phyloP scores from a whole-genome alignment of 2,113 vertebrate species.

The Nanorana parkeri region DNA sequence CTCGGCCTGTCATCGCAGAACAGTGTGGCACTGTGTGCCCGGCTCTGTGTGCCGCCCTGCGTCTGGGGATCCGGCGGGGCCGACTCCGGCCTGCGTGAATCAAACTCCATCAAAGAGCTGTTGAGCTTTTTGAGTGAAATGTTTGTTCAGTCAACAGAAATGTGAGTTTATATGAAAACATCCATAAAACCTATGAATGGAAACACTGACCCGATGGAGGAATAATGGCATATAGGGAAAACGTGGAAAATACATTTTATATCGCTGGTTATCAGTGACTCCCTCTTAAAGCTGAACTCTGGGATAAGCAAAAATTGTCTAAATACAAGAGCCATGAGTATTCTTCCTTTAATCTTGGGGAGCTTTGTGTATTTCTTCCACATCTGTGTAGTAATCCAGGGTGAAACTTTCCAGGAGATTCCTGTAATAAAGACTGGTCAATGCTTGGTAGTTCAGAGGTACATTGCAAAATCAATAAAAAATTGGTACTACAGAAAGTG shows the following conservation, averaged over 20 bases:
- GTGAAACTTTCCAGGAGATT: too few species aligned
- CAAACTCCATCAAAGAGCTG: slow-evolving; percentile 48
- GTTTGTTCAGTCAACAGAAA: slow-evolving; percentile 55
- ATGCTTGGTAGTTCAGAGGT: too few species aligned
- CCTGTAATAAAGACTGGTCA: too few species aligned
- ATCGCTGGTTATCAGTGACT: too few species aligned
- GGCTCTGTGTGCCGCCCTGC: slow-evolving; percentile 15
- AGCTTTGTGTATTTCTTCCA: too few species aligned
- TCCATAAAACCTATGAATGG: slow-evolving; percentile 35
- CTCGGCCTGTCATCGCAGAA: slow-evolving; percentile 32
- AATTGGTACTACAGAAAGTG: too few species aligned
- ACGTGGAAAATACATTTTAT: neutral
- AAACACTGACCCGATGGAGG: slow-evolving; percentile 23
- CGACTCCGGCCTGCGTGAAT: slow-evolving; percentile 24
- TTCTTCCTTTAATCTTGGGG: too few species aligned
- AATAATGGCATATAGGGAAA: slow-evolving; percentile 38
- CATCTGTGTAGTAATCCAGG: too few species aligned
- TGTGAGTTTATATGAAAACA: slow-evolving; percentile 49
- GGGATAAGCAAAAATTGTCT: too few species aligned
- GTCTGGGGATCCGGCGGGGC: slow-evolving; percentile 35
- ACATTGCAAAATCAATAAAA: too few species aligned
- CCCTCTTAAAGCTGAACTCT: too few species aligned
- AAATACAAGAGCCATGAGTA: too few species aligned
- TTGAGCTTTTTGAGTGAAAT: slow-evolving; percentile 39
- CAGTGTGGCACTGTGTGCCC: slow-evolving; percentile 44